Percentiles rank a stretch among this genome's conserved stretches.
phyloP scores from a whole-genome alignment of 1,140 invertebrate genomes.

The Drosophila azteca region DNA sequence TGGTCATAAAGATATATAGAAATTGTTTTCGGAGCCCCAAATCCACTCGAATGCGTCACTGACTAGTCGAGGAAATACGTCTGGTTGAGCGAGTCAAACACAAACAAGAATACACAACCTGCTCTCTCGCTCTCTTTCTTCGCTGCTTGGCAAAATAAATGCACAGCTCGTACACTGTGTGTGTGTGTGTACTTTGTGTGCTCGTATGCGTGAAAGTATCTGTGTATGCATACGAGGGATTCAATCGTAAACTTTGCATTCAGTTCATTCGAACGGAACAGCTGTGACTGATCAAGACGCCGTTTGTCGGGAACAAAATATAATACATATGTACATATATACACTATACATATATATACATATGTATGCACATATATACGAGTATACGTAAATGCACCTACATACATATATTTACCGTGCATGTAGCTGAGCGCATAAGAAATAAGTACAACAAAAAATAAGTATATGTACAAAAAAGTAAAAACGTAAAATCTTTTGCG shows the following conservation, averaged over 20 bases:
- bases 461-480: conserved; percentile 47
- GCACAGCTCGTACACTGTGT: conserved; percentile 31
- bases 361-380: conserved; percentile 14
- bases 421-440: conserved; percentile 35
- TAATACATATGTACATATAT: conserved; percentile 28
- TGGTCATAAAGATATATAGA: background rate
- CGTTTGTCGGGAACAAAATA: conserved; percentile 54
- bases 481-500: conserved; percentile 70
- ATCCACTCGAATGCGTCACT: conserved; percentile 38
- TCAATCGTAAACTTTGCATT: conserved; percentile 66
- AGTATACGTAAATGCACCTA: conserved; percentile 6
- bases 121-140: conserved; percentile 42
- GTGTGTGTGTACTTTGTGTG: conserved; percentile 1
- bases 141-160: background rate
- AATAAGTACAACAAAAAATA: conserved; percentile 41
- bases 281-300: conserved; percentile 73
- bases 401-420: conserved; percentile 14
- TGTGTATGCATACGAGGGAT: conserved; percentile 44
- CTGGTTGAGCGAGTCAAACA: conserved; percentile 46
- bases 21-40: conserved; percentile 5
- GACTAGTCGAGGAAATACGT: conserved; percentile 29
- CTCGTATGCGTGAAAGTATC: conserved; percentile 29
- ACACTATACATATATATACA: conserved; percentile 30
- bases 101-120: conserved; percentile 17
- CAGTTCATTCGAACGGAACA: conserved; percentile 70